A percentile compares a stretch with the other conserved stretches of the same genome.
These are phyloP conservation scores for Hippotragus niger DNA, from an alignment of 2,113 vertebrate genomes.

Conservation along the genomic window DNA sequence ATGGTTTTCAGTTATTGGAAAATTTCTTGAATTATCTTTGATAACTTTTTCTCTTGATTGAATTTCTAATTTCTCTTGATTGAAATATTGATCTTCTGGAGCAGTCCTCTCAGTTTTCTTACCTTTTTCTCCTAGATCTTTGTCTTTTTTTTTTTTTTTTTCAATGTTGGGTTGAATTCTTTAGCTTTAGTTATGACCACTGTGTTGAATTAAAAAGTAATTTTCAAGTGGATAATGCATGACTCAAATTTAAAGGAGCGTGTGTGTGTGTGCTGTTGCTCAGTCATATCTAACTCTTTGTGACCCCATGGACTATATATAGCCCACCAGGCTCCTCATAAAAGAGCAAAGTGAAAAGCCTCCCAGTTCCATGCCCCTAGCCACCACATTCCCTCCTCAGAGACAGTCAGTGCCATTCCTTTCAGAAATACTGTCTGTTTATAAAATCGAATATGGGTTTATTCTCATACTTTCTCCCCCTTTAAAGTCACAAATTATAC, in stretches of 20 bases:
- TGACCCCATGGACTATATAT: background rate
- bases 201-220: background rate
- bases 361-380: background rate
- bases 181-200: background rate
- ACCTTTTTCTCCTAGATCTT: background rate
- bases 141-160: background rate
- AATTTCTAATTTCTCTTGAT: background rate
- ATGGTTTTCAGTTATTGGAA: background rate
- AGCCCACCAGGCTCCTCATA: background rate
- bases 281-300: background rate
- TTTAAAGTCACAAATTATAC: background rate
- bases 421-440: background rate
- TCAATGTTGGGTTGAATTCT: background rate
- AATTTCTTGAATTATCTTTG: background rate
- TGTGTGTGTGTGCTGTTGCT: background rate
- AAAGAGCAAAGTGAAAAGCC: background rate
- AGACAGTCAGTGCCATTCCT: background rate
- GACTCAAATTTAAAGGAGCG: background rate
- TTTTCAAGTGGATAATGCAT: background rate
- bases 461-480: background rate
- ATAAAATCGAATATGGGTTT: background rate
- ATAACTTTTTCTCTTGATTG: background rate
- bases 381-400: background rate
- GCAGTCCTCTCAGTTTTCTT: background rate
- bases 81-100: background rate